A percentile compares a stretch with the other conserved stretches of the same genome.
phyloP scores from a whole-genome alignment of 2,797 vertebrate genomes.

The Schizothorax lantsangensis region DNA sequence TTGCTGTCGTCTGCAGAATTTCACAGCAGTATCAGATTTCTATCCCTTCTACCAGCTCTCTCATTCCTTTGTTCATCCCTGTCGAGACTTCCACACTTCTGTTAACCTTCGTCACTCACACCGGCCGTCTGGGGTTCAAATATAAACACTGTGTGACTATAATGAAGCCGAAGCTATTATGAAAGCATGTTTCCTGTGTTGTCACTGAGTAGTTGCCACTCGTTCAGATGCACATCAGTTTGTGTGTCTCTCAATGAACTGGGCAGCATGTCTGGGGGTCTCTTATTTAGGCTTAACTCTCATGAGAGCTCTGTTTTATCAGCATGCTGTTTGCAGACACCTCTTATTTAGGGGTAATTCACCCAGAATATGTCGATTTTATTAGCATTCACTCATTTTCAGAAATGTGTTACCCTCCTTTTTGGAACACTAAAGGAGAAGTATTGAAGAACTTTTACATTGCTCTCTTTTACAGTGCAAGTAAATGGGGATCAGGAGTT shows the following conservation, averaged over 20 bases:
- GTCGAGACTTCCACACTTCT: conserved; percentile 37
- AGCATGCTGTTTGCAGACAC: background rate
- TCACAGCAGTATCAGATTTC: conserved; percentile 78
- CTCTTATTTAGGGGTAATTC: too few species aligned
- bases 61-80: conserved; percentile 46
- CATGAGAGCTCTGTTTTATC: background rate
- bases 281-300: conserved; percentile 14
- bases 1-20: conserved; percentile 54
- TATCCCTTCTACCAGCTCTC: conserved; percentile 30
- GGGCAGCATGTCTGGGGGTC: background rate
- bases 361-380: background rate
- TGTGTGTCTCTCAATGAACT: background rate
- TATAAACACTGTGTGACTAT: conserved; percentile 12
- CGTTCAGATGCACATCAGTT: background rate
- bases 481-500: background rate
- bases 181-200: conserved; percentile 13
- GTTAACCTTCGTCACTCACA: conserved; percentile 21
- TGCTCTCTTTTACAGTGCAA: background rate
- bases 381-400: background rate
- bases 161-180: background rate
- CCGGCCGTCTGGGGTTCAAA: conserved; percentile 48
- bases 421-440: background rate
- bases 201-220: background rate
- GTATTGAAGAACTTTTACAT: background rate
- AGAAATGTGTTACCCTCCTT: background rate